Evolutionary conservation across 2,888 invertebrate species (phyloP).

Genomic region (Phymatocera aterrima): DNA sequence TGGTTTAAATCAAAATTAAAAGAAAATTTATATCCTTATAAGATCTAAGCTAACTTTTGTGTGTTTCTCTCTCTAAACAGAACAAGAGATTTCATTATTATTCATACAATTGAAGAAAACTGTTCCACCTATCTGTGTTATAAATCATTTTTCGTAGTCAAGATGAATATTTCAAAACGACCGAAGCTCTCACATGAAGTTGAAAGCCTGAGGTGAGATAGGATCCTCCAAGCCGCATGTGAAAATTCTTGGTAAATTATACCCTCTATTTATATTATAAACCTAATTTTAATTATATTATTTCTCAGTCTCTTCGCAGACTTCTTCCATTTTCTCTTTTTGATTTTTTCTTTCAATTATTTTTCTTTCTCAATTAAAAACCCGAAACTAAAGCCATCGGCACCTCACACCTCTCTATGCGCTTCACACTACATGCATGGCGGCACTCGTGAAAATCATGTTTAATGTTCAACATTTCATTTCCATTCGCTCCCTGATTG

Average conservation of each 20-base stretch:
- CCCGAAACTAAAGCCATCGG: not conserved
- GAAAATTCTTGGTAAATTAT: slow-evolving; percentile 54
- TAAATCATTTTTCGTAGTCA: not conserved
- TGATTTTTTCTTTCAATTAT: too few relatives aligned
- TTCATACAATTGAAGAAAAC: too few relatives aligned
- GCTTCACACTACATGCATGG: too few relatives aligned
- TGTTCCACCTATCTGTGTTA: not conserved
- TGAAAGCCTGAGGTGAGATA: slow-evolving; percentile 51
- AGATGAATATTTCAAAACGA: not conserved
- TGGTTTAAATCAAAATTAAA: too few relatives aligned
- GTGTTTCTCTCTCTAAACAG: too few relatives aligned
- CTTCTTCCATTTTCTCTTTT: not conserved
- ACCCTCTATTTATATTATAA: not conserved
- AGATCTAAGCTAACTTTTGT: too few relatives aligned
- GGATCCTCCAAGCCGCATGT: slow-evolving; percentile 57
- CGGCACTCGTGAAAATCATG: slow-evolving; percentile 59
- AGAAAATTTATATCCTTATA: too few relatives aligned
- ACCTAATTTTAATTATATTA: not conserved
- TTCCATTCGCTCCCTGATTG: not conserved
- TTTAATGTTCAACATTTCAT: slow-evolving; percentile 58
- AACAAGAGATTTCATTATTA: too few relatives aligned
- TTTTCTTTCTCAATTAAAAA: too few relatives aligned
- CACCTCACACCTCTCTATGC: too few relatives aligned
- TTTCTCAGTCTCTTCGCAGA: not conserved
- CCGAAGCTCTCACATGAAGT: slow-evolving; percentile 52